Percentiles rank a stretch among this genome's conserved stretches.
phyloP scores from a whole-genome alignment of 2,888 invertebrate genomes.

The Drosophila neutralis region DNA sequence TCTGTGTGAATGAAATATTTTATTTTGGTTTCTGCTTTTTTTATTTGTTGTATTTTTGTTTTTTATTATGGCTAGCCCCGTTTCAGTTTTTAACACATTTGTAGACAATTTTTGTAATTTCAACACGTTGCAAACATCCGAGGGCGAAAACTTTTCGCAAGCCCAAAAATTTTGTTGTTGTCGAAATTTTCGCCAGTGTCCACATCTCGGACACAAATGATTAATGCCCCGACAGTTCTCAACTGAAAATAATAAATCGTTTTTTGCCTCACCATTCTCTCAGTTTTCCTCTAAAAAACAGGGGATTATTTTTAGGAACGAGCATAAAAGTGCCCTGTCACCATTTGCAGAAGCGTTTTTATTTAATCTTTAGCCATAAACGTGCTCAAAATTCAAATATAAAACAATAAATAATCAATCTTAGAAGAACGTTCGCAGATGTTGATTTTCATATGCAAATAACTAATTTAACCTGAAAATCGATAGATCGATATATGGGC shows the following conservation, averaged over 20 bases:
- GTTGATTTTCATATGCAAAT: background rate
- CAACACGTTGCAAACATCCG: constrained; percentile 70
- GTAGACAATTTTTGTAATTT: constrained; percentile 74
- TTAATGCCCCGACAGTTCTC: constrained; percentile 62
- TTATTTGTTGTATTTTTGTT: constrained; percentile 6
- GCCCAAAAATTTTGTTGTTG: constrained; percentile 45
- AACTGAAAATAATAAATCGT: constrained; percentile 76
- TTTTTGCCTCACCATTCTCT: constrained; percentile 28
- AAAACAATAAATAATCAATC: background rate
- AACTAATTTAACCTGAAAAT: background rate
- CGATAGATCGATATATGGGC: too few species aligned
- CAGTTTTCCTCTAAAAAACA: constrained; percentile 23
- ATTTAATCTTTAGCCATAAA: constrained; percentile 57
- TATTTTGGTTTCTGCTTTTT: constrained; percentile 59
- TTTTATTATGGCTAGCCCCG: constrained; percentile 39
- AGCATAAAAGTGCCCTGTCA: constrained; percentile 64
- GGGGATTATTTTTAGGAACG: constrained; percentile 13
- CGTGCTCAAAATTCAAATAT: constrained; percentile 68
- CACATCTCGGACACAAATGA: constrained; percentile 76
- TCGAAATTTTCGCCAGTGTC: constrained; percentile 67
- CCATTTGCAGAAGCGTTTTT: constrained; percentile 65
- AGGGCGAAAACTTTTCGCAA: constrained; percentile 65
- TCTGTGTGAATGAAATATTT: constrained; percentile 76
- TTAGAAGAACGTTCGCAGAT: background rate
- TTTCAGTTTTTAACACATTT: constrained; percentile 70